Percentiles rank a stretch among this genome's conserved stretches.
These are phyloP conservation scores for Asteroscopus sphinx DNA, from an alignment of 2,888 invertebrate genomes.

Conservation along the genomic window DNA sequence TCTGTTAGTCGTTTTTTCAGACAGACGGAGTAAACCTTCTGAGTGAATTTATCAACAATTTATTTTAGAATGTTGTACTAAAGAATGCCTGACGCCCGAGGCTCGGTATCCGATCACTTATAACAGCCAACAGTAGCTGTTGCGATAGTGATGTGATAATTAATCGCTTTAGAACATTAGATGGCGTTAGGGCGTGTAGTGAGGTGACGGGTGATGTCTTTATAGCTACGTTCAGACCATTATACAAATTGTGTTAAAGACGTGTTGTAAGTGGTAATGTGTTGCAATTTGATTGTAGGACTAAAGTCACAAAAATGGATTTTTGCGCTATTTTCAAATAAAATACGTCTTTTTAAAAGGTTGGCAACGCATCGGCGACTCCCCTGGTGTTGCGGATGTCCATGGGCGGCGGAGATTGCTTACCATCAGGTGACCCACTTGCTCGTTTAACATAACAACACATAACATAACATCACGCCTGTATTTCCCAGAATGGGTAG, in stretches of 20 bases:
- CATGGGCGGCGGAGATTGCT: too few species aligned
- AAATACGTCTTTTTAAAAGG: too few species aligned
- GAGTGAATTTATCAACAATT: neutral
- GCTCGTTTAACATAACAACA: too few species aligned
- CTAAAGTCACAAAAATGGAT: too few species aligned
- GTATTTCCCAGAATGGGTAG: too few species aligned
- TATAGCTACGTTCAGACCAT: neutral
- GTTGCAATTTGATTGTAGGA: neutral
- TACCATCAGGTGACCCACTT: too few species aligned
- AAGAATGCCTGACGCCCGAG: slow-evolving; percentile 13
- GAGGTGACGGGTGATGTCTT: slow-evolving; percentile 14
- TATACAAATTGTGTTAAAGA: slow-evolving; percentile 1
- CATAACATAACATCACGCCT: too few species aligned
- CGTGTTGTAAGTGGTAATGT: neutral
- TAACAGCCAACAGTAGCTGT: slow-evolving; percentile 21
- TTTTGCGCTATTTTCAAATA: too few species aligned
- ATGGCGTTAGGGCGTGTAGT: slow-evolving; percentile 6
- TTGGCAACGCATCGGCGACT: too few species aligned
- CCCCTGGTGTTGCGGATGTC: too few species aligned
- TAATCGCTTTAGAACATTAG: slow-evolving; percentile 24
- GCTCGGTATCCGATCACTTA: slow-evolving; percentile 18
- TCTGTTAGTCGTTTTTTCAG: neutral
- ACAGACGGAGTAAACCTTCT: neutral
- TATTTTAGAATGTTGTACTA: slow-evolving; percentile 18
- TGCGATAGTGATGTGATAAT: slow-evolving; percentile 27